Evolutionary conservation across 2,797 vertebrate species (phyloP).

Genomic region (Sebastes minor): DNA sequence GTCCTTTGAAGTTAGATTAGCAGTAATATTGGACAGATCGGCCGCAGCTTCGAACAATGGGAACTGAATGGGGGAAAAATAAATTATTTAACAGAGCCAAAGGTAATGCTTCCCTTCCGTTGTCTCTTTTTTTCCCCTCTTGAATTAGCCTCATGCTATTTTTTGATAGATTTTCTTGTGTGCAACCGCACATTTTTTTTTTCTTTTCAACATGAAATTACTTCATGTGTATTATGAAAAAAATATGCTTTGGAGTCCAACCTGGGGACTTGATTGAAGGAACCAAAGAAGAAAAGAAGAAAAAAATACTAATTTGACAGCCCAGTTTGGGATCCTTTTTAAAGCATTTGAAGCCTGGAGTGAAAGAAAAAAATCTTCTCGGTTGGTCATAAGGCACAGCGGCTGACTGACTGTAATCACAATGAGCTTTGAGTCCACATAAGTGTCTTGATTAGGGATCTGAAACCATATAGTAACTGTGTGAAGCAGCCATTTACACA

Average conservation of each 20-base stretch:
- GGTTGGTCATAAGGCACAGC: not conserved
- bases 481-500: not conserved
- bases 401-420: slow-evolving; percentile 19
- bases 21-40: slow-evolving; percentile 71
- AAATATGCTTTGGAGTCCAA: slow-evolving; percentile 51
- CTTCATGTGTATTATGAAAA: slow-evolving; percentile 19
- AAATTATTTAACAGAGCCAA: slow-evolving; percentile 71
- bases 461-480: slow-evolving; percentile 4
- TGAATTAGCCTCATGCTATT: slow-evolving; percentile 58
- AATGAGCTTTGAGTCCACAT: not conserved
- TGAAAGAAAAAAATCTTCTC: slow-evolving; percentile 9
- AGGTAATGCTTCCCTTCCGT: slow-evolving; percentile 63
- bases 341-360: slow-evolving; percentile 23
- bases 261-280: slow-evolving; percentile 47
- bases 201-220: slow-evolving; percentile 69
- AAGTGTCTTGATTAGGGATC: slow-evolving; percentile 23
- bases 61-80: slow-evolving; percentile 56
- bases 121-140: slow-evolving; percentile 28
- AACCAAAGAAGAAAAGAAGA: slow-evolving; percentile 25
- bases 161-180: slow-evolving; percentile 57
- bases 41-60: slow-evolving; percentile 68
- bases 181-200: slow-evolving; percentile 16
- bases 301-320: slow-evolving; percentile 40
- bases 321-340: slow-evolving; percentile 39
- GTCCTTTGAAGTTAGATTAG: slow-evolving; percentile 81